Evolutionary conservation across 2,888 invertebrate species (phyloP).

Genomic region (Meiosimyza decipiens): DNA sequence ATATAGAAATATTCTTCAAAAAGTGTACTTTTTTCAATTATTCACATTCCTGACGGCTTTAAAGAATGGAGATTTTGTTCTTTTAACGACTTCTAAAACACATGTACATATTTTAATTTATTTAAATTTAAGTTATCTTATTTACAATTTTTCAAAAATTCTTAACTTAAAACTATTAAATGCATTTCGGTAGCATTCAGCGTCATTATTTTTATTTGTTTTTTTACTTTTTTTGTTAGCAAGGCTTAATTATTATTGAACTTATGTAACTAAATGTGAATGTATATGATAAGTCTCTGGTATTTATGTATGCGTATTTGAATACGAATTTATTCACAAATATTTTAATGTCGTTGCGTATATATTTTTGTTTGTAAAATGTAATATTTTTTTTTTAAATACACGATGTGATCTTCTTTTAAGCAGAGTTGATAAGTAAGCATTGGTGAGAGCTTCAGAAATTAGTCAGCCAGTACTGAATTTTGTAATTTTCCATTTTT

Average conservation of each 20-base stretch:
- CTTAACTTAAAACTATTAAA: slow-evolving; percentile 45
- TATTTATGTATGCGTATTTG: neutral
- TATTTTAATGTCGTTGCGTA: too few species aligned
- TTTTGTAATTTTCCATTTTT: too few species aligned
- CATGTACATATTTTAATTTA: neutral
- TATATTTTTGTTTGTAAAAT: too few species aligned
- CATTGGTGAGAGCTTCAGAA: too few species aligned
- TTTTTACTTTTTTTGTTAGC: slow-evolving; percentile 5
- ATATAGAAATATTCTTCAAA: neutral
- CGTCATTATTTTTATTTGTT: neutral
- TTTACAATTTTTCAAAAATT: neutral
- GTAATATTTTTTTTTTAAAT: too few species aligned
- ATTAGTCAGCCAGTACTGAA: too few species aligned
- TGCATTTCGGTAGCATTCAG: slow-evolving; percentile 46
- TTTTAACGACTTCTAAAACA: neutral
- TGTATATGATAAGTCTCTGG: neutral
- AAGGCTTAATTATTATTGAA: neutral
- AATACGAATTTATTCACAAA: too few species aligned
- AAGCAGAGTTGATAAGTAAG: too few species aligned
- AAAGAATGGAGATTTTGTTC: neutral
- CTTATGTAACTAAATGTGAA: neutral
- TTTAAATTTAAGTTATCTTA: neutral
- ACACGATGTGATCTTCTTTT: too few species aligned
- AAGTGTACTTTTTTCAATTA: neutral
- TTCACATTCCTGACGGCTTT: neutral